Evolutionary conservation across 2,888 invertebrate species (phyloP).

Genomic region (Conomelus anceps): DNA sequence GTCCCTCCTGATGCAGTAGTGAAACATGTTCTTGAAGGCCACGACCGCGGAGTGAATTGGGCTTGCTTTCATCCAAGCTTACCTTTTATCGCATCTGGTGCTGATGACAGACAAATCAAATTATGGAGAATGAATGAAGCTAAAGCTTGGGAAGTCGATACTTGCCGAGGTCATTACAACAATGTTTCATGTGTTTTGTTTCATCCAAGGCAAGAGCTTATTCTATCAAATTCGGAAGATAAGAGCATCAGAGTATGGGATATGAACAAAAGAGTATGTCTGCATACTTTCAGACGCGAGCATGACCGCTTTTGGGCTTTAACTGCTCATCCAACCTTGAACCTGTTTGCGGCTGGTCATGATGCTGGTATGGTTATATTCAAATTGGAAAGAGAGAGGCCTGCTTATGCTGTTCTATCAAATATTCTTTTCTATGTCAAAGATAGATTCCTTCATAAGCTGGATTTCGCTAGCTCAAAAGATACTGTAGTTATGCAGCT

Average conservation of each 20-base stretch:
- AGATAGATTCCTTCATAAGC: constrained; percentile 78
- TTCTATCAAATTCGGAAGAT: constrained; percentile 96
- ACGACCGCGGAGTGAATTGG: constrained; percentile 98
- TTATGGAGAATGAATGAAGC: constrained; percentile 98
- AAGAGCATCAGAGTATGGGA: constrained; percentile 98
- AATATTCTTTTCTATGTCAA: constrained; percentile 94
- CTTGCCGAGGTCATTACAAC: constrained; percentile 99
- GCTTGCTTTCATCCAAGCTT: constrained; percentile 92
- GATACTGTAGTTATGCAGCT: constrained; percentile 91
- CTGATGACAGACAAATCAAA: constrained; percentile 97
- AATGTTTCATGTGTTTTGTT: constrained; percentile 97
- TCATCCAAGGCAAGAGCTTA: constrained; percentile 93
- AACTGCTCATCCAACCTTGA: constrained; percentile 87
- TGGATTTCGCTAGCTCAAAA: constrained; percentile 91
- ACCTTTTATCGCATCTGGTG: constrained; percentile 93
- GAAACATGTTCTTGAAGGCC: constrained; percentile 84
- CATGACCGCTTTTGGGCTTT: constrained; percentile 98
- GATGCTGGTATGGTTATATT: constrained; percentile 95
- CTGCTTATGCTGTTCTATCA: constrained; percentile 89
- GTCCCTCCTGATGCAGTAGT: constrained; percentile 91
- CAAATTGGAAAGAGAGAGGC: constrained; percentile 82
- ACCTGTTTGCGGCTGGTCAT: constrained; percentile 98
- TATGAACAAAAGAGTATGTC: constrained; percentile 86
- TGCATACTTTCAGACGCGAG: constrained; percentile 89
- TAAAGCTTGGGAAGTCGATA: constrained; percentile 99